Percentiles rank a stretch among this genome's conserved stretches.
These are phyloP conservation scores for Sebastes minor DNA, from an alignment of 2,797 vertebrate species.

Conservation along the genomic window DNA sequence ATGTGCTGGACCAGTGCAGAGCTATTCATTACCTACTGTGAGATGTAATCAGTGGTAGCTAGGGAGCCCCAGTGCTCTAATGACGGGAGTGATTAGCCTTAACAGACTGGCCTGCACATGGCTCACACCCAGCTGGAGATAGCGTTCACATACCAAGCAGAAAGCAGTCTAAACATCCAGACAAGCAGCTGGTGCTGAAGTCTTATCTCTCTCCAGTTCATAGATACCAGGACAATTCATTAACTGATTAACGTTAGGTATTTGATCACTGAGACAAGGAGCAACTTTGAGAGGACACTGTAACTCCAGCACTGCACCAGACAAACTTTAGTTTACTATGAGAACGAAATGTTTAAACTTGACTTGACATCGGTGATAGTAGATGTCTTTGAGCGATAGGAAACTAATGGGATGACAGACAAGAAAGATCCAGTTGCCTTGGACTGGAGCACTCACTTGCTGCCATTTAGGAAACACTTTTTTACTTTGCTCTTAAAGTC, in stretches of 20 bases:
- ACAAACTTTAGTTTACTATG: neutral
- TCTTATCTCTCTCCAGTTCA: constrained; percentile 32
- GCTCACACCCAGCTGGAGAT: constrained; percentile 44
- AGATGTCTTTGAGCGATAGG: neutral
- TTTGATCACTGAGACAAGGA: constrained; percentile 35
- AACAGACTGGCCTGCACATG: constrained; percentile 49
- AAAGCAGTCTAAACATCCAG: constrained; percentile 30
- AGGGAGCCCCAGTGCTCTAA: constrained; percentile 56
- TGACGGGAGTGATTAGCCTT: constrained; percentile 67
- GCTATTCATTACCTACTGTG: constrained; percentile 61
- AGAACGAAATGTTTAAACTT: neutral
- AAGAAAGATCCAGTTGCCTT: neutral
- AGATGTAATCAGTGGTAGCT: constrained; percentile 65
- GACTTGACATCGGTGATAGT: too few species aligned
- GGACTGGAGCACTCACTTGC: neutral
- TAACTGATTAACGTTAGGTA: constrained; percentile 39
- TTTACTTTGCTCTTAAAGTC: constrained; percentile 29
- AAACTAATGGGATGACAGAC: neutral
- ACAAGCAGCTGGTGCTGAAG: constrained; percentile 17
- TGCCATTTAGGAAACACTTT: neutral
- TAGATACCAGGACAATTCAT: constrained; percentile 39
- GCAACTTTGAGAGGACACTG: constrained; percentile 10
- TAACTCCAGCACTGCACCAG: neutral
- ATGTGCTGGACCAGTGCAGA: constrained; percentile 15
- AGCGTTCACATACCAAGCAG: constrained; percentile 33